These are phyloP conservation scores for Papilio gigon DNA, from an alignment of 2,888 invertebrate species.

Conservation along the genomic window DNA sequence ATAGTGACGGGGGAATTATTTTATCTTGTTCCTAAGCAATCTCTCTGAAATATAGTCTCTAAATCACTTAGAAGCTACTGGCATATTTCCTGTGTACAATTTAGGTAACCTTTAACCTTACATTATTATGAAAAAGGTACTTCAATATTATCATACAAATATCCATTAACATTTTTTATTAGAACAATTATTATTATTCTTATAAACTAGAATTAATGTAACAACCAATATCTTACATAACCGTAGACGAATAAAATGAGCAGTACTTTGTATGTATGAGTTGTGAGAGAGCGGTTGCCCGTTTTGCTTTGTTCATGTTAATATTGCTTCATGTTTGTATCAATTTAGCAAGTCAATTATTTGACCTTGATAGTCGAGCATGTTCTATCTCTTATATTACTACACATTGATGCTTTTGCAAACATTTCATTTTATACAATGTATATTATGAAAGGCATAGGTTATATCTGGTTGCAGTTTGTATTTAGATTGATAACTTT, in stretches of 20 bases:
- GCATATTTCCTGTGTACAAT: no score
- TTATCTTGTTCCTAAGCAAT: no score
- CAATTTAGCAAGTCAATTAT: conserved; percentile 40
- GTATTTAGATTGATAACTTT: neutral
- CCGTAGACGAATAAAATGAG: neutral
- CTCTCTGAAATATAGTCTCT: no score
- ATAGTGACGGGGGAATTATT: no score
- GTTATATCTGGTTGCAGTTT: neutral
- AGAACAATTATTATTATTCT: neutral
- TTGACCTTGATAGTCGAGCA: conserved; percentile 36
- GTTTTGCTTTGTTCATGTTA: conserved; percentile 5
- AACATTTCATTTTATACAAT: conserved; percentile 15
- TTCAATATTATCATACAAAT: no score
- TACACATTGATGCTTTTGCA: conserved; percentile 14
- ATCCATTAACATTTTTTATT: no score
- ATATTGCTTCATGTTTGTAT: conserved; percentile 36
- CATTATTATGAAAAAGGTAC: no score
- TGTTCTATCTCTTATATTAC: conserved; percentile 16
- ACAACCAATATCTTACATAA: conserved; percentile 1
- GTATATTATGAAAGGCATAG: neutral
- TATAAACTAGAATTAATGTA: neutral
- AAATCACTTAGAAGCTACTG: no score
- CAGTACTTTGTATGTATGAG: neutral
- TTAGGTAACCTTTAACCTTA: no score
- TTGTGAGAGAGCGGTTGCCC: neutral